Base-by-base conservation (phyloP, 2,113 vertebrate species). In the Ictalurus punctatus region DNA sequence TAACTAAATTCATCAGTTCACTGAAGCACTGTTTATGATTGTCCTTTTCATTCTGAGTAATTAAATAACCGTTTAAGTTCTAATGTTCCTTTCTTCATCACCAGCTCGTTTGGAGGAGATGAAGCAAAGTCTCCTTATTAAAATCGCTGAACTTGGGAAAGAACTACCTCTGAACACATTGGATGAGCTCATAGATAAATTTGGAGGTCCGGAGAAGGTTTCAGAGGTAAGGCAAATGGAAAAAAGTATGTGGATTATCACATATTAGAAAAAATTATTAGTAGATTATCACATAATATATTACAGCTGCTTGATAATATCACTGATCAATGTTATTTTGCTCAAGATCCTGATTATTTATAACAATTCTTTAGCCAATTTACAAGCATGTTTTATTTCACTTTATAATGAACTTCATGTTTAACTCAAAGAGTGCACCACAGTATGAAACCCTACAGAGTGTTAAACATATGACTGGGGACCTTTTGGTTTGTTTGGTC, bases 141-240 rank as follows among this genome's bases (percentile, higher is more conserved):
- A 97, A 95, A 98, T 99, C 82, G 94, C 96, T 61, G 91, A 92
- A 19, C 96, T 99, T 92, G 98, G 98, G 93, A 97, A 96, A 92
- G 97, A 98, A 93, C 97, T 99, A 96, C 98, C 98, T 85, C 96
- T 98, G 82, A 99, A 99, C 88, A 99, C 98, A 40, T 94, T 99
- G 94, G 98, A 99, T 48, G 97, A 98, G 90, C 97, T 99, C 82
- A 99, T 99, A 0, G 95, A 99, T 93, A 94, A 96, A 92, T 97
- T 99, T 0, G 98, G 98, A 80, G 98, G 98, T 78, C 98, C 98
- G 0, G 98, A 99, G 91, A 94, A 95, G 0, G 98, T 99, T 73
- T 97, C 98, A 0, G 98, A 99, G 98, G 98, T 99, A 93, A 90
- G 84, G 2, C 61, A 4, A 73, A 30, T 34, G 34, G 19, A 87